Evolutionary conservation across 2,113 vertebrate genomes (phyloP), one percentile per base, ranked within the genome.

Genomic region (Motacilla tschutschensis): DNA sequence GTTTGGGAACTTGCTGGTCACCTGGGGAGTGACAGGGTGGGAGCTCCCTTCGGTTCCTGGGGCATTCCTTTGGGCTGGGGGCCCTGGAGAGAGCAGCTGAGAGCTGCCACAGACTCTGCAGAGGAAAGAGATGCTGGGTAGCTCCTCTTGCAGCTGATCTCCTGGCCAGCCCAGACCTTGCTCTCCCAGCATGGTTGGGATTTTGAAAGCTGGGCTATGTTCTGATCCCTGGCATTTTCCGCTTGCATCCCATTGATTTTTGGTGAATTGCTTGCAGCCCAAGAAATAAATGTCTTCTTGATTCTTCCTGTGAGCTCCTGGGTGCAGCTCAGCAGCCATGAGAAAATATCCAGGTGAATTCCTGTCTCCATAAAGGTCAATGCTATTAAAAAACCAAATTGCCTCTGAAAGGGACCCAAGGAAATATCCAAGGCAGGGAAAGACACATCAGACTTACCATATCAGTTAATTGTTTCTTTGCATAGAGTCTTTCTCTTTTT

Each of bases 91-190:
- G 58, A 58, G 36, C 63, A 44, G 44, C 35, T 63, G 41, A 69
- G 69, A 43, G 29, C n/a, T 83, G 72, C n/a, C 59, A 40, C 51
- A 53, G 59, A 31, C 33, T 4, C 57, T 57, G 54, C 54, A 11
- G 35, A 1, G 1, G 38, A 53, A 35, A 20, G 67, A 33, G 51
- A 44, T 38, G 65, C 53, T 38, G 44, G 3, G 33, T 31, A 12
- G 3, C 18, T 70, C 33, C 14, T 62, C 53, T 59, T n/a, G 57
- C 53, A 51, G 20, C 35, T 8, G 9, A 63, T 50, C n/a, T 64
- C 46, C 43, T 0, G 2, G 16, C 21, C 1, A 2, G 28, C 57
- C 46, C 1, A 8, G 20, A 22, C 24, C 10, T 64, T 48, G 33
- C 28, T 78, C 6, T 57, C 17, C 4, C 25, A 33, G 44, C 12